Evolutionary conservation across 1,140 invertebrate species (phyloP).

Genomic region (Cephus cinctus): DNA sequence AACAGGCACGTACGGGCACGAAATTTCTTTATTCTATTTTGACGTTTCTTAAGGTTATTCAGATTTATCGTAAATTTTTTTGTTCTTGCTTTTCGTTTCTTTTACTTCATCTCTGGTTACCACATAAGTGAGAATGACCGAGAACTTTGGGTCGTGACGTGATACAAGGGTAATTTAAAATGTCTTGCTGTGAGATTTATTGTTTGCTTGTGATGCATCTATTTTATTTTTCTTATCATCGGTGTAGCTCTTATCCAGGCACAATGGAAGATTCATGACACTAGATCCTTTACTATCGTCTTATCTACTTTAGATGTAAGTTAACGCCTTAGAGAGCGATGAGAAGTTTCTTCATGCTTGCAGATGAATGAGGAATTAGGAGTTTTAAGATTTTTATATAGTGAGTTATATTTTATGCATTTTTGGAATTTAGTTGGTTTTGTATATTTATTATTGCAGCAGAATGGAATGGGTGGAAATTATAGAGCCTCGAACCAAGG

Average conservation of each 20-base stretch:
- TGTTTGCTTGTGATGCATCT: background rate
- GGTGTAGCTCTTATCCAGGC: background rate
- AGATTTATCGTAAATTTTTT: too few species aligned
- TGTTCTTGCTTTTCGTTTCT: too few species aligned
- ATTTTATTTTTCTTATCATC: conserved; percentile 8
- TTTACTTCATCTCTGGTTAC: too few species aligned
- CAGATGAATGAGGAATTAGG: background rate
- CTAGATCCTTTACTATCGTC: background rate
- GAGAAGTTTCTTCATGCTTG: background rate
- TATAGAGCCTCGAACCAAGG: conserved; percentile 95
- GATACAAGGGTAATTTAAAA: too few species aligned
- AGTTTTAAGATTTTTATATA: background rate
- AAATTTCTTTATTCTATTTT: too few species aligned
- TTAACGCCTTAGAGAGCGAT: background rate
- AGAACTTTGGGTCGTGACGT: too few species aligned
- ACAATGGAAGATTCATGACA: background rate
- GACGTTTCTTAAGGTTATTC: too few species aligned
- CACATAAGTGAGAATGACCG: too few species aligned
- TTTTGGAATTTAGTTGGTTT: background rate
- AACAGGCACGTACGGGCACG: too few species aligned
- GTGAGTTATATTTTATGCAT: background rate
- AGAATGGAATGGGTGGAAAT: conserved; percentile 98
- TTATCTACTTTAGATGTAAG: background rate
- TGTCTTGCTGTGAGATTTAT: too few species aligned
- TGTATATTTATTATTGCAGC: conserved; percentile 47